Conservation (phyloP, 2,113 vertebrate species). For the Lates calcarifer region DNA sequence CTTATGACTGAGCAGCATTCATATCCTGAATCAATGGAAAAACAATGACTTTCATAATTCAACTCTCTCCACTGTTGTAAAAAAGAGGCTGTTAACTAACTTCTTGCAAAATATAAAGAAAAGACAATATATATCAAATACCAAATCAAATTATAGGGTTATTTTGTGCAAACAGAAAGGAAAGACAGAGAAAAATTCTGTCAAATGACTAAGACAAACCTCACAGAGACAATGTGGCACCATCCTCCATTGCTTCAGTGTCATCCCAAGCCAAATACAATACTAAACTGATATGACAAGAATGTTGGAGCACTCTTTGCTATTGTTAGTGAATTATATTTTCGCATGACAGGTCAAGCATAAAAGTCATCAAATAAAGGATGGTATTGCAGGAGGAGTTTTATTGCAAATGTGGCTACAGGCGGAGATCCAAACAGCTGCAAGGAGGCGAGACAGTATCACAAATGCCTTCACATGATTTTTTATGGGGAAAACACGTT, state of each 20-base stretch:
- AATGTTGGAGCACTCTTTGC: neutral
- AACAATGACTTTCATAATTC: neutral
- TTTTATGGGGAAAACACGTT: neutral
- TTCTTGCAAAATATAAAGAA: neutral
- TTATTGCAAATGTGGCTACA: neutral
- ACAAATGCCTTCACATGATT: neutral
- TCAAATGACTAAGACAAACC: neutral
- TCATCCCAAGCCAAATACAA: conserved; percentile 22
- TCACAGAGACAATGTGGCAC: conserved; percentile 33
- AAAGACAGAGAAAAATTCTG: neutral
- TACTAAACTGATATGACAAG: conserved; percentile 16
- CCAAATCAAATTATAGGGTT: neutral
- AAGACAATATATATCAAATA: neutral
- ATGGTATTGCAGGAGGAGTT: neutral
- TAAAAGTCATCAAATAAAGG: neutral
- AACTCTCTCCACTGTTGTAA: neutral
- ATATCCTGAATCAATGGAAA: neutral
- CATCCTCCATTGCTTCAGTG: neutral
- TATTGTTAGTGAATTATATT: neutral
- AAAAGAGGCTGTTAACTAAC: neutral
- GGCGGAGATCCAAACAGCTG: neutral
- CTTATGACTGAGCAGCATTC: neutral
- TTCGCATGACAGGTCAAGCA: neutral
- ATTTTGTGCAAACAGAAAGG: neutral
- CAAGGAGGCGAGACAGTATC: neutral